Base-by-base conservation (phyloP, 2,797 vertebrate species). In the Microcaecilia unicolor region DNA sequence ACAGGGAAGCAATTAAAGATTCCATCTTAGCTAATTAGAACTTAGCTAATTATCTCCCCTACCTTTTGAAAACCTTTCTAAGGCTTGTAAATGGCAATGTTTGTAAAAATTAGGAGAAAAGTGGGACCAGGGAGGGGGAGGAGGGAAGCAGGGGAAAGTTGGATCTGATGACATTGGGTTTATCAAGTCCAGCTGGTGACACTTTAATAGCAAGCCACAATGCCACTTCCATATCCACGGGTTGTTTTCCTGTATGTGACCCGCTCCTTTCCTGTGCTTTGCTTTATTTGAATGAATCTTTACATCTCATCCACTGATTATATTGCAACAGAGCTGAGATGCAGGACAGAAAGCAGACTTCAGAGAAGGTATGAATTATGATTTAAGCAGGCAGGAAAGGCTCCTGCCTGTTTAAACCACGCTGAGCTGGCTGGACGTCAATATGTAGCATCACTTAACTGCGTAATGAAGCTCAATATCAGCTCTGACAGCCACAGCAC, bases 1-100 rank as follows among this genome's bases (percentile, higher is more conserved):
- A 62, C 41, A 45, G 48, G 51, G 58, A 67, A 64, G 43, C 35
- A 22, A 67, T 63, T 72, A 58, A 18, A 2, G 51, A 72, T 64
- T 58, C 60, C 57, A 46, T 70, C 61, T 58, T 56, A 61, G 48
- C 51, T 65, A 67, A 67, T 66, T 66, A 49, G 55, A 66, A 64
- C 64, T 72, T 55, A 72, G 48, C 36, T 70, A 55, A 66, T 72
- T 70, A 70, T 61, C 52, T 58, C 58, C 42, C 61, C 28, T 51
- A 58, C 51, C 55, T 63, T 65, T 55, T 46, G 37, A 51, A 58
- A 54, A 64, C 59, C 16, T 64, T 41, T 61, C n/a, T 37, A 56
- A 58, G 48, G 51, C 51, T 44, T 53, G 28, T 44, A 46, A 55
- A 53, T 16, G 28, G 22, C 55, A 31, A 26, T 41, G 35, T 52